Base-by-base conservation (phyloP, 2,113 vertebrate species). In the Protobothrops flavoviridis region DNA sequence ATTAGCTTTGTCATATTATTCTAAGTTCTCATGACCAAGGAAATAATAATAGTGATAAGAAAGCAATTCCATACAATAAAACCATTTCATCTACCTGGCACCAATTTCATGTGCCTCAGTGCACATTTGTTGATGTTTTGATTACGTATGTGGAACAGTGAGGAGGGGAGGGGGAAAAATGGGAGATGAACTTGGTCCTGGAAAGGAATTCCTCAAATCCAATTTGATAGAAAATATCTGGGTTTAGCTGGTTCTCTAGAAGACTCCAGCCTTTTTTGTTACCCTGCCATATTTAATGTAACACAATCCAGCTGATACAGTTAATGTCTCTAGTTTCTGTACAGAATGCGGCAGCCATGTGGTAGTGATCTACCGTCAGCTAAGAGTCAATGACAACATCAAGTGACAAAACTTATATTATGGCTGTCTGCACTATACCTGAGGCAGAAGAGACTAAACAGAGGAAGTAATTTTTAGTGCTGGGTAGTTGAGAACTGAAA, bases 1-100 rank as follows among this genome's bases (percentile, higher is more conserved):
- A 92, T 23, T 92, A 26, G 85, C 93, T 94, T 94, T 94, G 91
- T 88, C 43, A 90, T 93, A 95, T 33, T 97, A 94, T 91, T 61
- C 5, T 94, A 87, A 69, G 93, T 85, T 91, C 23, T 91, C 53
- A n/a, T 93, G 89, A 95, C 93, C 90, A 92, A 87, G 85, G 53
- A 43, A 95, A 92, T 95, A 59, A 74, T 48, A 87, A 15, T 33
- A 93, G 23, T 64, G 89, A 8, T 0, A 5, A 13, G 59, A 64
- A 91, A 55, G 90, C 57, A 0, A 5, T 43, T 88, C 43, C 61
- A n/a, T 48, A 17, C 20, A 2, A 3, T 88, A 93, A 93, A 94
- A n/a, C 23, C 21, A 55, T 57, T 56, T 11, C 57, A 29, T 13
- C 88, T 90, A 26, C 0, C 1, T 29, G 33, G 85, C 17, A 50